These are phyloP conservation scores for Gymnosoma rotundatum DNA, from an alignment of 2,888 invertebrate genomes.

Conservation along the genomic window DNA sequence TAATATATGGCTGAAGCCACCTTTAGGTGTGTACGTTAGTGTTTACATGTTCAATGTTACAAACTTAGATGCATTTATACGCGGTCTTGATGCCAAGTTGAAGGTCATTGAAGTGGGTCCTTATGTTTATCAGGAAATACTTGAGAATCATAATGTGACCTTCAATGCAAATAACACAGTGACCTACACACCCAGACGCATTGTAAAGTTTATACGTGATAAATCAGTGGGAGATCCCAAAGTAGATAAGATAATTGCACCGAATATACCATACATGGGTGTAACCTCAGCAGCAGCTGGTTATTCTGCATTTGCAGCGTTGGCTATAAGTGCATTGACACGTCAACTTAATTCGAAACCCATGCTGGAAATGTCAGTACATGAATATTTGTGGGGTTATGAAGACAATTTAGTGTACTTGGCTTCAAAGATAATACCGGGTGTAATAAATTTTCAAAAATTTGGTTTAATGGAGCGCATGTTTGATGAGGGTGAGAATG, in stretches of 20 bases:
- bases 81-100: conserved; percentile 86
- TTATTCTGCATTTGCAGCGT: conserved; percentile 82
- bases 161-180: conserved; percentile 87
- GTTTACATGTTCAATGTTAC: conserved; percentile 91
- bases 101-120: conserved; percentile 89
- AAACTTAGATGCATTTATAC: conserved; percentile 87
- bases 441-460: conserved; percentile 90
- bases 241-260: conserved; percentile 84
- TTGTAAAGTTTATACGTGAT: conserved; percentile 85
- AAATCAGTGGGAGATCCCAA: conserved; percentile 86
- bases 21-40: conserved; percentile 86
- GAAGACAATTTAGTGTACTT: conserved; percentile 88
- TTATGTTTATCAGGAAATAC: conserved; percentile 89
- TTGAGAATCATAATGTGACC: conserved; percentile 86
- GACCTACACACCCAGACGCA: conserved; percentile 85
- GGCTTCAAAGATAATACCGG: conserved; percentile 88
- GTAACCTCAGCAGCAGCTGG: conserved; percentile 78
- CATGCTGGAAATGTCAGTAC: conserved; percentile 85
- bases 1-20: conserved; percentile 86
- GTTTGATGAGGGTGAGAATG: conserved; percentile 85
- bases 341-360: conserved; percentile 84
- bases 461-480: conserved; percentile 91
- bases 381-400: conserved; percentile 92
- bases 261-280: conserved; percentile 88
- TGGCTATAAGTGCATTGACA: conserved; percentile 85